These are phyloP conservation scores for Phortica okadai DNA, from an alignment of 2,888 invertebrate species.

Conservation along the genomic window DNA sequence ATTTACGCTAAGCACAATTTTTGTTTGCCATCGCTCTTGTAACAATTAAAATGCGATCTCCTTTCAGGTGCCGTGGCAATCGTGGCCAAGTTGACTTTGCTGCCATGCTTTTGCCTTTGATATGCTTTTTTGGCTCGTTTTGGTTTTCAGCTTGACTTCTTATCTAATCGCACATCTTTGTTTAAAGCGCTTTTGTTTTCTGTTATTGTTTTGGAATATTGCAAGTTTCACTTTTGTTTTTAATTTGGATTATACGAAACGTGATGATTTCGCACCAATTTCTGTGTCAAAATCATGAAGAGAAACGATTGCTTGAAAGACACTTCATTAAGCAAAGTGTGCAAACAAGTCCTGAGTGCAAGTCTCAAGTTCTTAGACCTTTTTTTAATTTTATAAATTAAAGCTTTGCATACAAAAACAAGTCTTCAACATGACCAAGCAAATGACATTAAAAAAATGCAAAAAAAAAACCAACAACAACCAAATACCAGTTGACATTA, in stretches of 20 bases:
- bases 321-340: background rate
- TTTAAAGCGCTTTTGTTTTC: background rate
- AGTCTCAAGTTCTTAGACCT: background rate
- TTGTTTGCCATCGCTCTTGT: background rate
- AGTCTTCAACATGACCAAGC: too few species aligned
- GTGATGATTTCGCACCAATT: slow-evolving; percentile 22
- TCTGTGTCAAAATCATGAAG: background rate
- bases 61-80: slow-evolving; percentile 12
- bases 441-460: too few species aligned
- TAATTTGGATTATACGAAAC: background rate
- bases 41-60: slow-evolving; percentile 27
- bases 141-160: slow-evolving; percentile 14
- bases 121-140: background rate
- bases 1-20: slow-evolving; percentile 9
- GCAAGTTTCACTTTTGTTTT: slow-evolving; percentile 16
- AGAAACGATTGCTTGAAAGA: background rate
- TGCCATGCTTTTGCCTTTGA: slow-evolving; percentile 14
- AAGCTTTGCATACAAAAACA: too few species aligned
- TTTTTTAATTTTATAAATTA: too few species aligned
- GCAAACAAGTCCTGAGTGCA: background rate
- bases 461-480: too few species aligned
- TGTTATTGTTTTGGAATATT: background rate
- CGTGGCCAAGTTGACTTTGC: slow-evolving; percentile 17
- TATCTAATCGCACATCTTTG: slow-evolving; percentile 21
- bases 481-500: too few species aligned